Evolutionary conservation across 2,888 invertebrate genomes (phyloP), one percentile per base, ranked within the genome.

Genomic region (Andrena fulva): DNA sequence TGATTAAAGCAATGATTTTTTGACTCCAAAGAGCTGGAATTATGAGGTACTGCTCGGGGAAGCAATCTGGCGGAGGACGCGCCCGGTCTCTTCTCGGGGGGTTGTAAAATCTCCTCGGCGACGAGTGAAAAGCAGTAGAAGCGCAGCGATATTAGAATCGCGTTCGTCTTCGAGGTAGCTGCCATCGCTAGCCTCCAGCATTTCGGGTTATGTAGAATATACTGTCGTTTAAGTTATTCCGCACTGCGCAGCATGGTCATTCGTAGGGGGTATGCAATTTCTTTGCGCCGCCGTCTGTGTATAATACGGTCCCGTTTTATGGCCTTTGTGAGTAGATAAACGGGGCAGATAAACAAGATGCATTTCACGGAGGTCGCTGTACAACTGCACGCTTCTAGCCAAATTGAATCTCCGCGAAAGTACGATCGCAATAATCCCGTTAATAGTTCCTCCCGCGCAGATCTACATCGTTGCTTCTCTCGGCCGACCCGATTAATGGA

Each of bases 1-100:
- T 83, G 78, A 83, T 83, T 83, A 83, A 63, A 73, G 83, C 35
- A 67, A 62, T 56, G 69, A 82, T 72, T 82, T 76, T 82, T 81
- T 62, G 60, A 81, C 60, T 73, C 60, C 7, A 6, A 8, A 24
- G 27, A 67, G 50, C 67, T 29, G 54, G 54, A 67, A 80, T 67
- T 72, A 80, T 24, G 60, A 31, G 16, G 27, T 10, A 42, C n/a
- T 29, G n/a, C 33, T 54, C 27, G 12, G 16, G 1, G 42, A 20
- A 24, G 10, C 50, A 54, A 62, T 70, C 48, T 10, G n/a, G 24
- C 29, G 4, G 12, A 33, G 33, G 8, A 42, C 24, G 4, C 20
- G 0, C 16, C 35, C 5, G 42, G 12, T 16, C 35, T 24, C 8
- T 33, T 54, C 7, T 4, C 2, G 2, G 24, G 27, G n/a, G 7